Percentiles rank a stretch among this genome's conserved stretches.
Evolutionary conservation across 2,113 vertebrate species (phyloP).

Genomic region (Melanotaenia duboulayi): DNA sequence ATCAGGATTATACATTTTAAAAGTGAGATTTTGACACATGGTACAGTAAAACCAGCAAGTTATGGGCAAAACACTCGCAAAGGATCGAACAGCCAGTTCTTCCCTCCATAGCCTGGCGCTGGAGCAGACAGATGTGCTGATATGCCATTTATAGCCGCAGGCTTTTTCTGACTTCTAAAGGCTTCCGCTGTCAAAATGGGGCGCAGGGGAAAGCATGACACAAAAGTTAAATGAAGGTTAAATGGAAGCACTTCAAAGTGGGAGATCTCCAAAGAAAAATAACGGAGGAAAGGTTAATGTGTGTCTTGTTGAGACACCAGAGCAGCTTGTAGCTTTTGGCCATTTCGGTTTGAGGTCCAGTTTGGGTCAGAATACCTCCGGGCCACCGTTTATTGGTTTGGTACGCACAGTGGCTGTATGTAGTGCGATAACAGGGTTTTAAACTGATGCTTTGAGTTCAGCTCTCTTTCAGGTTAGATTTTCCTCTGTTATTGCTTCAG

Average conservation of each 20-base stretch:
- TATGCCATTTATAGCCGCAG: constrained; percentile 75
- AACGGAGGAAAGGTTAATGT: constrained; percentile 79
- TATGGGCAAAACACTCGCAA: constrained; percentile 25
- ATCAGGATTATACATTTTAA: constrained; percentile 36
- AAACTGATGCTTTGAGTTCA: constrained; percentile 31
- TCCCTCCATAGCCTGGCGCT: constrained; percentile 55
- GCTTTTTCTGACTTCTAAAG: constrained; percentile 79
- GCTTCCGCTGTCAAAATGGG: constrained; percentile 71
- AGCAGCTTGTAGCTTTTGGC: constrained; percentile 78
- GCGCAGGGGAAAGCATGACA: constrained; percentile 70
- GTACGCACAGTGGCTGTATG: constrained; percentile 18
- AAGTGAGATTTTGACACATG: constrained; percentile 45
- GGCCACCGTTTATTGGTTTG: constrained; percentile 59
- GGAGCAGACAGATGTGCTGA: constrained; percentile 79
- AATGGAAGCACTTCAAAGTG: constrained; percentile 81
- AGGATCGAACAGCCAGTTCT: constrained; percentile 48
- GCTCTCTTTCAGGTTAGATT: constrained; percentile 33
- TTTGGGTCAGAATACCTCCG: constrained; percentile 70
- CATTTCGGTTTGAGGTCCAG: constrained; percentile 63
- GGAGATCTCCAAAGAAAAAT: constrained; percentile 71
- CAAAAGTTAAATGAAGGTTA: constrained; percentile 82
- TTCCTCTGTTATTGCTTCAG: constrained; percentile 21
- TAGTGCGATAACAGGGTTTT: constrained; percentile 27
- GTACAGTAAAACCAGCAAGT: constrained; percentile 17
- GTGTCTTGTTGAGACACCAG: constrained; percentile 76